Conservation (phyloP, 2,797 vertebrate genomes). For the Intellagama lesueurii region DNA sequence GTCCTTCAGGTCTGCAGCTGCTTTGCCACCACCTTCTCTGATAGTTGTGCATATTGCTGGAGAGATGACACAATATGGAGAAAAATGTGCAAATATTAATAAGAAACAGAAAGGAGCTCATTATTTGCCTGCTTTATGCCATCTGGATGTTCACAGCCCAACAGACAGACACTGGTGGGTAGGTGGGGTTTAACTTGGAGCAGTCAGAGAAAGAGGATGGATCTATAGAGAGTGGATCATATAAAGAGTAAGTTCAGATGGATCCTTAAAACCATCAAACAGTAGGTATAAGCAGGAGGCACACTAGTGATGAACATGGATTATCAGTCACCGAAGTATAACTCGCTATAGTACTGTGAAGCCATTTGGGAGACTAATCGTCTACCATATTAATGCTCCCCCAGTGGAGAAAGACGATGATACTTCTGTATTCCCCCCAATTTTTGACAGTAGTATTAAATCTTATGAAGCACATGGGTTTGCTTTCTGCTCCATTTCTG, state of each 20-base stretch:
- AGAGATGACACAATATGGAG: slow-evolving; percentile 22
- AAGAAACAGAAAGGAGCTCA: slow-evolving; percentile 49
- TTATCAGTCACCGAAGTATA: not conserved
- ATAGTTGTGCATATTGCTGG: slow-evolving; percentile 12
- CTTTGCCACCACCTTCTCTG: no score
- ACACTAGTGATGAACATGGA: not conserved
- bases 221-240: slow-evolving; percentile 17
- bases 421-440: not conserved
- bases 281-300: not conserved
- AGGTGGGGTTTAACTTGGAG: not conserved
- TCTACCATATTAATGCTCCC: not conserved
- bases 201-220: not conserved
- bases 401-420: not conserved
- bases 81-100: slow-evolving; percentile 54
- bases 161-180: slow-evolving; percentile 32
- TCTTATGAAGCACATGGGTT: not conserved
- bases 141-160: slow-evolving; percentile 64
- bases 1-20: no score
- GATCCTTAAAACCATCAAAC: slow-evolving; percentile 29
- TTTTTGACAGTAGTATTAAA: not conserved
- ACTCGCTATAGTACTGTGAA: not conserved
- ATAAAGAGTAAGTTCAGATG: not conserved
- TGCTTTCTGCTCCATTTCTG: not conserved
- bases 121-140: slow-evolving; percentile 66
- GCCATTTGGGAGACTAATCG: not conserved